Evolutionary conservation across 2,797 vertebrate genomes (phyloP).

Genomic region (Cossypha niveicapilla): DNA sequence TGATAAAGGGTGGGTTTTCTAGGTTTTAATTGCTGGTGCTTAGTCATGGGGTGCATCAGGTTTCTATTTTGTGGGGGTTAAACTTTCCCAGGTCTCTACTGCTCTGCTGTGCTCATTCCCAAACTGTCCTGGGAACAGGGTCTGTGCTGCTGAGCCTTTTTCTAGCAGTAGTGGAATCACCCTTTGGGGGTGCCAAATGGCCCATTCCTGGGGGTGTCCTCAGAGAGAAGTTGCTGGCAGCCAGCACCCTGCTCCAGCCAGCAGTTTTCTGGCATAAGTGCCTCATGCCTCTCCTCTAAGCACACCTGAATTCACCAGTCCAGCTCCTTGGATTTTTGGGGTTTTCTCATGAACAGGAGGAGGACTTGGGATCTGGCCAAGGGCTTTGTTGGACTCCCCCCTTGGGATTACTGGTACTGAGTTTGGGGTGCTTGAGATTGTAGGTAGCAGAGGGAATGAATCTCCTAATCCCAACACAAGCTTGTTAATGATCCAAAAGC

Average conservation of each 20-base stretch:
- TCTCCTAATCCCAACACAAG: accelerated
- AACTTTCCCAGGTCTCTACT: background rate
- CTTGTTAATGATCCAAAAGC: background rate
- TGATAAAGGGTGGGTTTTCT: background rate
- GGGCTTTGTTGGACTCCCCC: accelerated
- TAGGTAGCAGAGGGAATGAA: background rate
- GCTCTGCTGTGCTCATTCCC: background rate
- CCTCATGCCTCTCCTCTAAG: background rate
- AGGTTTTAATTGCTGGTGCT: background rate
- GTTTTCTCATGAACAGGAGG: background rate
- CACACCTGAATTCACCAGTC: background rate
- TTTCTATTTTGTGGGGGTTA: background rate
- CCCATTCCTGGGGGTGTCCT: background rate
- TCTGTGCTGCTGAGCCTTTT: background rate
- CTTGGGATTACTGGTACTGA: background rate
- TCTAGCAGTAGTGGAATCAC: background rate
- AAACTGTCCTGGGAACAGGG: accelerated
- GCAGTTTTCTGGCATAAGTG: background rate
- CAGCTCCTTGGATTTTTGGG: background rate
- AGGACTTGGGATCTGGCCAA: background rate
- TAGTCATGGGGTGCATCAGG: background rate
- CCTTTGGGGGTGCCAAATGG: background rate
- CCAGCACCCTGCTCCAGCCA: background rate
- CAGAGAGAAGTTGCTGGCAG: background rate
- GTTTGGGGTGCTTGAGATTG: background rate